phyloP scores from a whole-genome alignment of 2,113 vertebrate species.

The Platichthys stellatus region DNA sequence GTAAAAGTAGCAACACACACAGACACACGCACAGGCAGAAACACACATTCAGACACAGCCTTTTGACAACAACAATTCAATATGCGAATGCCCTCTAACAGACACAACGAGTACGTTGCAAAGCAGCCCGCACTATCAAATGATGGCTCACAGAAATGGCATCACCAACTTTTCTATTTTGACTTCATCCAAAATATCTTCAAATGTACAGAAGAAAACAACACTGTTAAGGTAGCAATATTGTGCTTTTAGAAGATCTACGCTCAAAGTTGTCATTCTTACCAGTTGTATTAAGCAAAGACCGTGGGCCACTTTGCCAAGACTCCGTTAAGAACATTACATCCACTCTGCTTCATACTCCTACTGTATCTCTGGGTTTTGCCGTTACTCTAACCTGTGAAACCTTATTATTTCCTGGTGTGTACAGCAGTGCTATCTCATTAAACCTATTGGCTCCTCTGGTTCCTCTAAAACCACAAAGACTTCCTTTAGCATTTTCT shows the following conservation, averaged over 20 bases:
- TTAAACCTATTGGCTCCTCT: slow-evolving; percentile 74
- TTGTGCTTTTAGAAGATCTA: slow-evolving; percentile 20
- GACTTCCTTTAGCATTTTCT: slow-evolving; percentile 81
- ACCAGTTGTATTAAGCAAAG: slow-evolving; percentile 47
- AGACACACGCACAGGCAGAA: slow-evolving; percentile 35
- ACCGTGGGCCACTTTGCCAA: slow-evolving; percentile 20
- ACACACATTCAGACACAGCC: slow-evolving; percentile 60
- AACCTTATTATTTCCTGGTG: slow-evolving; percentile 76
- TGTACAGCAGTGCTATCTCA: slow-evolving; percentile 74
- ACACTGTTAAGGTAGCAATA: not conserved
- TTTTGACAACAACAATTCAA: slow-evolving; percentile 73
- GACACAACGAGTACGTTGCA: slow-evolving; percentile 54
- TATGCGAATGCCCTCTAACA: slow-evolving; percentile 72
- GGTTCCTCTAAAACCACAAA: slow-evolving; percentile 78
- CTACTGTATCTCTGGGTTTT: slow-evolving; percentile 44
- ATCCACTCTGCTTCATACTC: slow-evolving; percentile 8
- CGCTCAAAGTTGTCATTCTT: slow-evolving; percentile 48
- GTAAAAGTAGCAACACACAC: slow-evolving; percentile 43
- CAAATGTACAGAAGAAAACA: not conserved
- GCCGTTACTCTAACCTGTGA: slow-evolving; percentile 67
- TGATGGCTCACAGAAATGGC: slow-evolving; percentile 46
- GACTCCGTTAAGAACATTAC: slow-evolving; percentile 24
- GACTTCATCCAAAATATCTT: slow-evolving; percentile 19
- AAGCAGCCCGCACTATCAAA: slow-evolving; percentile 60
- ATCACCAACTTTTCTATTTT: slow-evolving; percentile 34